Evolutionary conservation across 2,888 invertebrate species (phyloP).

Genomic region (Bibio marci): DNA sequence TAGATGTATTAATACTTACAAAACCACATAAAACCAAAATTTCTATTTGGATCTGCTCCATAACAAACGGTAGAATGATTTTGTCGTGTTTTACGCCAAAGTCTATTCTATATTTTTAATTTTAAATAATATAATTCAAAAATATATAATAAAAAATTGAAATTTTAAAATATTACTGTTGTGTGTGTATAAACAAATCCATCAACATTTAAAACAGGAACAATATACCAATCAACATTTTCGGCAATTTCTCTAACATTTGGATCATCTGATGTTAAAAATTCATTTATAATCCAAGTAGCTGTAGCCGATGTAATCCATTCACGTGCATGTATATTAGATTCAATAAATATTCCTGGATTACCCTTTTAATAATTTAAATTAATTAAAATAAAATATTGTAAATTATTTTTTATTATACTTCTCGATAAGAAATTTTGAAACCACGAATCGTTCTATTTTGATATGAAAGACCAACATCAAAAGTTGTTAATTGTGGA

Average conservation of each 20-base stretch:
- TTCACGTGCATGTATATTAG: constrained; percentile 47
- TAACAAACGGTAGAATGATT: constrained; percentile 30
- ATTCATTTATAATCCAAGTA: constrained; percentile 49
- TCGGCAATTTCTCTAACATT: constrained; percentile 40
- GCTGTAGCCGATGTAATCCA: constrained; percentile 58
- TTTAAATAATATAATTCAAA: background rate
- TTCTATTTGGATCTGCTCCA: constrained; percentile 63
- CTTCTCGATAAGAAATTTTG: constrained; percentile 11
- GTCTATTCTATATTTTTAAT: constrained; percentile 31
- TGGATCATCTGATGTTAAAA: constrained; percentile 41
- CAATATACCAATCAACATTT: constrained; percentile 54
- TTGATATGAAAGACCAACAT: constrained; percentile 31
- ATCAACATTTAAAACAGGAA: constrained; percentile 58
- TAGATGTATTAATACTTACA: no score
- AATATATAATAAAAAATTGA: background rate
- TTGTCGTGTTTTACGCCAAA: constrained; percentile 51
- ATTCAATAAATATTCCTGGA: constrained; percentile 44
- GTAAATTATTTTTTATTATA: background rate
- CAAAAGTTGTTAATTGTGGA: constrained; percentile 28
- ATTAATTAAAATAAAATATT: constrained; percentile 9
- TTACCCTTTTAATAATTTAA: constrained; percentile 20
- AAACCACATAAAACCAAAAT: constrained; percentile 55
- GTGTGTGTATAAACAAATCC: constrained; percentile 49
- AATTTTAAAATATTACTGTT: constrained; percentile 29
- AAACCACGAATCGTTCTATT: constrained; percentile 29